Base-by-base conservation (phyloP, 2,113 vertebrate species). In the Ptychochromis oligacanthus region DNA sequence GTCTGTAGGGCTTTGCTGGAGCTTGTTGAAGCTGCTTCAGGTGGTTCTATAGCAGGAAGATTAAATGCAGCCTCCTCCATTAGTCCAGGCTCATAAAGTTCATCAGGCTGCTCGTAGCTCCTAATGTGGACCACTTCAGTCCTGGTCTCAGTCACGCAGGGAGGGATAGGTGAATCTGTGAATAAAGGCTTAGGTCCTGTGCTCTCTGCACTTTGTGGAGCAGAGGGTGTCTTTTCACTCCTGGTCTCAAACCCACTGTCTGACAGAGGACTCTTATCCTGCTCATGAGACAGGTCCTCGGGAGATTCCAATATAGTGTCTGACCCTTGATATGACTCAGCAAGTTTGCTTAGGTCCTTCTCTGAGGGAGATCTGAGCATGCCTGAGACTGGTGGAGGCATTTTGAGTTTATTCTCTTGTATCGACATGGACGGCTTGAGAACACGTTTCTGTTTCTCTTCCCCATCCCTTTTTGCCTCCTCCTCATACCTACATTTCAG, bases 231-330 rank as follows among this genome's bases (percentile, higher is more conserved):
- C 92, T 99, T 99, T 91, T 99, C 98, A 20, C 98, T 99, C 89
- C 98, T 97, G 0, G 98, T 99, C 95, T 99, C 98, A 96, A 99
- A 99, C 82, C 98, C 98, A 54, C 98, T 99, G 90, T 99, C 98
- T 46, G 98, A 99, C 77, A 99, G 94, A 26, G 98, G 98, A 92
- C 98, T 99, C 94, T 99, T 99, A 86, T 99, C 98, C 94, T 98
- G 98, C 82, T 99, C 98, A 0, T 99, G 96, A 88, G 98, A 99
- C 91, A 99, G 95, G 92, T 99, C 98, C 93, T 99, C 98, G 1
- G 98, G 98, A 70, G 98, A 99, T 84, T 99, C 98, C 89, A 99
- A 94, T 91, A 99, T 98, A 20, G 96, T 96, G 84, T 99, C 98
- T 4, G 97, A 95, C 86, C 97, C 98, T 89, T 97, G 97, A 93